Evolutionary conservation across 37 sponge, comb jelly and placozoan species (phyloP).

Genomic region (Cladorhizidae sp.): DNA sequence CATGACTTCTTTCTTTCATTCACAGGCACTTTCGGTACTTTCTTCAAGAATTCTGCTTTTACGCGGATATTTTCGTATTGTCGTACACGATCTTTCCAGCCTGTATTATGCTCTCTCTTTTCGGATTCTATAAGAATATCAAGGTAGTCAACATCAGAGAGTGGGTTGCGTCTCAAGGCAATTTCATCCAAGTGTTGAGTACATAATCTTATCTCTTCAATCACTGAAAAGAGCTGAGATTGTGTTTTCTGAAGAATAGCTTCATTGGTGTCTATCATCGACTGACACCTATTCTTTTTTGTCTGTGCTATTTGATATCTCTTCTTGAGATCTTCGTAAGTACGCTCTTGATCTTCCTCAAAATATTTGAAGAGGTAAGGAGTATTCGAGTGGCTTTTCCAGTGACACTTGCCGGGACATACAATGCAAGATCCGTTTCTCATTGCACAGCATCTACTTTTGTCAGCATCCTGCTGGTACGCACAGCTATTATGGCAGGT

Average conservation of each 20-base stretch:
- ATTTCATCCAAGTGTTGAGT: constrained; percentile 57
- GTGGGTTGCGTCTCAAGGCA: constrained; percentile 71
- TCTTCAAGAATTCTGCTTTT: no score
- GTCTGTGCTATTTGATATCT: constrained; percentile 39
- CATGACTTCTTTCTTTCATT: no score
- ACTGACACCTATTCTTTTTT: constrained; percentile 24
- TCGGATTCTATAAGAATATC: constrained; percentile 76
- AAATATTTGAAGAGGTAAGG: constrained; percentile 56
- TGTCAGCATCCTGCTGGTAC: constrained; percentile 51
- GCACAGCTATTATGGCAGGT: constrained; percentile 75
- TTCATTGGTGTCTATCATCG: constrained; percentile 32
- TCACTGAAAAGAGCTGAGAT: constrained; percentile 8
- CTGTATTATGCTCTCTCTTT: constrained; percentile 42
- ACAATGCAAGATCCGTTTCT: constrained; percentile 40
- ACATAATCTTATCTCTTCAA: constrained; percentile 12
- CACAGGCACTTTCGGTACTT: no score
- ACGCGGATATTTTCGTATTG: no score
- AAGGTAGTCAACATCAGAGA: constrained; percentile 76
- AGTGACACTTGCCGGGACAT: constrained; percentile 61
- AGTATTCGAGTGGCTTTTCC: constrained; percentile 66
- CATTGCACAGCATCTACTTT: constrained; percentile 73
- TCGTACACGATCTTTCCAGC: constrained; percentile 56
- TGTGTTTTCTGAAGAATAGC: constrained; percentile 15
- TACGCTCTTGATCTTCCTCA: constrained; percentile 43
- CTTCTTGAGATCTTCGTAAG: constrained; percentile 55